phyloP scores from a whole-genome alignment of 2,113 vertebrate species.

The Neogale vison region DNA sequence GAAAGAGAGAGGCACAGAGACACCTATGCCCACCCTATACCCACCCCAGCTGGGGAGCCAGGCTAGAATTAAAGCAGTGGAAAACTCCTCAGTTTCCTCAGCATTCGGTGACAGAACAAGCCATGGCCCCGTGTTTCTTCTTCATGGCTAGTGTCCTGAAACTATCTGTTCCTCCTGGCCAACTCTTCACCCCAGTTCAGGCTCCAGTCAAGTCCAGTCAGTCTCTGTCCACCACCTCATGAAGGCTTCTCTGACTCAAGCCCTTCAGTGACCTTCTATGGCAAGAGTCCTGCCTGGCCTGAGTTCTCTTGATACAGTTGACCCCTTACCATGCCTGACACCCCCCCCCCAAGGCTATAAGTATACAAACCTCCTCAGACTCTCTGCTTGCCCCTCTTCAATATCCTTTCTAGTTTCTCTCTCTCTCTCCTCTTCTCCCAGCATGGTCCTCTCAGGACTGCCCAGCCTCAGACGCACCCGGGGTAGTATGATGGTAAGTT shows the following conservation, averaged over 20 bases:
- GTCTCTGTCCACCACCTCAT: background rate
- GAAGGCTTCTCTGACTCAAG: background rate
- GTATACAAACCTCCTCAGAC: background rate
- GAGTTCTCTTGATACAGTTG: background rate
- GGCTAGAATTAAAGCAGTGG: background rate
- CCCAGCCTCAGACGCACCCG: background rate
- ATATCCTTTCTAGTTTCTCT: background rate
- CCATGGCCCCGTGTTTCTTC: accelerated
- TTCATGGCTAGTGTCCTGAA: too few species aligned
- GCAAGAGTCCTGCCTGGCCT: background rate
- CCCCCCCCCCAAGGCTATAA: background rate
- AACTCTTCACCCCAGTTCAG: background rate
- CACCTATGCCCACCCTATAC: background rate
- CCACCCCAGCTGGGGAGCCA: accelerated
- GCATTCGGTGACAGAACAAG: accelerated
- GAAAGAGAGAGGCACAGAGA: background rate
- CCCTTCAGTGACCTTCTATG: background rate
- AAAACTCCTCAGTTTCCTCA: background rate
- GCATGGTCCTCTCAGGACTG: background rate
- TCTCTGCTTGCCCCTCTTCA: background rate
- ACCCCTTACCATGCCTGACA: background rate
- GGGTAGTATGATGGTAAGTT: background rate
- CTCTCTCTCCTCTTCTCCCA: background rate
- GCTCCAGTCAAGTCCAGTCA: background rate
- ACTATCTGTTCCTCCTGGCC: background rate